Conservation (phyloP, 2,888 invertebrate species). For the Athripsodes cinereus region DNA sequence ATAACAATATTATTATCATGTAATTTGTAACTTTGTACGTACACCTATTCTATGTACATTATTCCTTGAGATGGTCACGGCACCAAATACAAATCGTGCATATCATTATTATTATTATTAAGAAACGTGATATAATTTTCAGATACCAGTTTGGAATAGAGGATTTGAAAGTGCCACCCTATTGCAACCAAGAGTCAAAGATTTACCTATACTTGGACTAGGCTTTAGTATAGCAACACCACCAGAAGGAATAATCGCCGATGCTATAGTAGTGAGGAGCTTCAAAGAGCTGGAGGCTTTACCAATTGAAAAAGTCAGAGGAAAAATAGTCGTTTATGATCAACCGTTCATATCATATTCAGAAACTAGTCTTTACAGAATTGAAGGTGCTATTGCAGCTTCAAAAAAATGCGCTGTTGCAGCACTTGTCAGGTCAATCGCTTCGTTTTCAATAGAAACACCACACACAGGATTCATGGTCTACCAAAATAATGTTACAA, state of each 20-base stretch:
- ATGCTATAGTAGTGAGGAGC: slow-evolving; percentile 55
- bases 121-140: no score
- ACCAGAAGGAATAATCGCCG: slow-evolving; percentile 53
- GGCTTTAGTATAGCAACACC: slow-evolving; percentile 59
- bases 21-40: no score
- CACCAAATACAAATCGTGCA: no score
- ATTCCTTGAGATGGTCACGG: no score
- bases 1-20: no score
- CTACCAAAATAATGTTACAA: slow-evolving; percentile 44
- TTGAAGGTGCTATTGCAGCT: slow-evolving; percentile 52
- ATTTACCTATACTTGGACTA: slow-evolving; percentile 55
- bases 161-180: slow-evolving; percentile 55
- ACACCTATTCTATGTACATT: no score
- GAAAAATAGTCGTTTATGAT: slow-evolving; percentile 23
- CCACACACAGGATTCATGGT: slow-evolving; percentile 61
- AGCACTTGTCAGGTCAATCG: slow-evolving; percentile 56
- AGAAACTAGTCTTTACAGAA: slow-evolving; percentile 51
- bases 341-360: slow-evolving; percentile 15
- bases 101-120: no score
- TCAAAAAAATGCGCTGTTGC: slow-evolving; percentile 61
- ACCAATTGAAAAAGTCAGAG: slow-evolving; percentile 39
- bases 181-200: slow-evolving; percentile 47
- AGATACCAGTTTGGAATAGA: slow-evolving; percentile 35
- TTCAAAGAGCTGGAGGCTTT: slow-evolving; percentile 54
- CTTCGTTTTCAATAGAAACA: slow-evolving; percentile 59